Percentiles rank a stretch among this genome's conserved stretches.
These are phyloP conservation scores for Probaryconus sp. DNA, from an alignment of 1,140 invertebrate species.

Conservation along the genomic window DNA sequence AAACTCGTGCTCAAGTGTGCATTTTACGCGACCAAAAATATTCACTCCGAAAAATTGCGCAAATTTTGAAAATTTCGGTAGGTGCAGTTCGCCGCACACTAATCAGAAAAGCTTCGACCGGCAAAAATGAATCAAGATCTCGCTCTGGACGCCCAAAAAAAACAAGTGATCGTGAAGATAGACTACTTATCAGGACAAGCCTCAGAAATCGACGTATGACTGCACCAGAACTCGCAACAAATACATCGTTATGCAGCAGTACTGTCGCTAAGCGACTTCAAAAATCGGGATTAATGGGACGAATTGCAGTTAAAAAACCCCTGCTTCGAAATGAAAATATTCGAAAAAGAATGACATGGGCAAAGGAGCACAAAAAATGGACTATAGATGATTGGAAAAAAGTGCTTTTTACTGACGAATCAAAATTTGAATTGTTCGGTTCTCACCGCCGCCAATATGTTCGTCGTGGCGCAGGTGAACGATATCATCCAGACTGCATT, in stretches of 20 bases:
- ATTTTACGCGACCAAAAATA: conserved; percentile 3
- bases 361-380: conserved; percentile 17
- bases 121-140: background rate
- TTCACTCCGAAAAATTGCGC: conserved; percentile 6
- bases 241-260: no score
- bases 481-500: conserved; percentile 40
- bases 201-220: no score
- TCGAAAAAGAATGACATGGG: conserved; percentile 25
- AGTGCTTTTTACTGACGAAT: conserved; percentile 46
- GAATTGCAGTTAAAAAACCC: conserved; percentile 22
- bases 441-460: conserved; percentile 40
- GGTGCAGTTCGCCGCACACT: conserved; percentile 1
- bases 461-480: conserved; percentile 8
- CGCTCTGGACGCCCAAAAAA: conserved; percentile 8
- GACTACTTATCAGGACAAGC: no score
- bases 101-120: background rate
- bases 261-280: conserved; percentile 3
- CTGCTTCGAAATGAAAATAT: conserved; percentile 19
- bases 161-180: no score
- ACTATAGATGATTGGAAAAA: conserved; percentile 38
- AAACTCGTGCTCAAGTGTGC: conserved; percentile 4
- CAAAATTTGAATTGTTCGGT: no score
- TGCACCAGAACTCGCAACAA: no score
- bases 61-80: conserved; percentile 5
- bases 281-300: conserved; percentile 6